Conservation (phyloP, 2,888 invertebrate genomes). For the Agrotis ipsilon region DNA sequence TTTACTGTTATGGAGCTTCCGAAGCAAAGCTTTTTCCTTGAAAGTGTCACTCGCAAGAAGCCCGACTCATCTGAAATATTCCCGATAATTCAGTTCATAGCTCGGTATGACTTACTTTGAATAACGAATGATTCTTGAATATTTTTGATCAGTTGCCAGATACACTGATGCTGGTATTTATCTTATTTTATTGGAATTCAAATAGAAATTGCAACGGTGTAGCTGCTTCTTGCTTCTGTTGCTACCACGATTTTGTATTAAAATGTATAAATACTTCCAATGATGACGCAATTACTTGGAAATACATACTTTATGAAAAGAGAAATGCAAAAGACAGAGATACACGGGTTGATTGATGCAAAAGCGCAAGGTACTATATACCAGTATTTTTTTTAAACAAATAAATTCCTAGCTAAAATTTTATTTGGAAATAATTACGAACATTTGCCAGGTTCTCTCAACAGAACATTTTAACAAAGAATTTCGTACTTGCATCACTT, state of each 20-base stretch:
- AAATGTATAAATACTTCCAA: background rate
- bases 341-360: too few species aligned
- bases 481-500: too few species aligned
- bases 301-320: too few species aligned
- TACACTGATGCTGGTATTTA: conserved; percentile 10
- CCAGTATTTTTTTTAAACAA: too few species aligned
- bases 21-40: conserved; percentile 3
- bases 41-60: conserved; percentile 1
- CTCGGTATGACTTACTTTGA: conserved; percentile 6
- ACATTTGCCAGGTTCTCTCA: too few species aligned
- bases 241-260: background rate
- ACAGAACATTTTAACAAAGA: too few species aligned
- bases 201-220: conserved; percentile 16
- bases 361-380: too few species aligned
- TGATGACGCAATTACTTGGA: background rate
- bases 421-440: too few species aligned
- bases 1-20: background rate
- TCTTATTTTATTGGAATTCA: conserved; percentile 15
- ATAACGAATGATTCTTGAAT: conserved; percentile 9
- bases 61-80: background rate
- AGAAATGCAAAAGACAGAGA: too few species aligned
- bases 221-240: conserved; percentile 1
- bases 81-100: conserved; percentile 15
- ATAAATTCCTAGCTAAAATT: too few species aligned
- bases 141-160: conserved; percentile 50